Conservation (phyloP, 2,797 vertebrate genomes). For the Protonibea diacanthus region DNA sequence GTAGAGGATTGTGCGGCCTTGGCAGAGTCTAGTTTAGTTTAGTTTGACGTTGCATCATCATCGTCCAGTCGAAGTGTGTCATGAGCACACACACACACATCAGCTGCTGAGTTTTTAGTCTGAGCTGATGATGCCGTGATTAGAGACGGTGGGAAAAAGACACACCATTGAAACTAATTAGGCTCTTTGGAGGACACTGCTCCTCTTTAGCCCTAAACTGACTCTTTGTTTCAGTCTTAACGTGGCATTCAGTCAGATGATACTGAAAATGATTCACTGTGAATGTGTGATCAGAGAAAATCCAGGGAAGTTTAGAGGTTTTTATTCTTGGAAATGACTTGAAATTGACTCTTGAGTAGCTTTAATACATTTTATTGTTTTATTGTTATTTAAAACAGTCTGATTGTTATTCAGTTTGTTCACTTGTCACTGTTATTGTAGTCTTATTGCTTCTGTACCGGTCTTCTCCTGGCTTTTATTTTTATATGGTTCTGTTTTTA, state of each 20-base stretch:
- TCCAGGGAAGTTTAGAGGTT: background rate
- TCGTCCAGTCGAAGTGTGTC: background rate
- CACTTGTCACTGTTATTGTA: background rate
- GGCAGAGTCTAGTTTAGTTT: background rate
- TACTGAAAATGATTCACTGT: slow-evolving; percentile 29
- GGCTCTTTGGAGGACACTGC: slow-evolving; percentile 49
- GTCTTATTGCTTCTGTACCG: slow-evolving; percentile 28
- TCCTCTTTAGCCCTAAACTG: slow-evolving; percentile 59
- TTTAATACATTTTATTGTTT: background rate
- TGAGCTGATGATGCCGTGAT: slow-evolving; percentile 45
- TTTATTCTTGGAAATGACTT: background rate
- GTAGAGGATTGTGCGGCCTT: background rate
- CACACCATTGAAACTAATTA: slow-evolving; percentile 62
- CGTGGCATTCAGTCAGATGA: slow-evolving; percentile 80
- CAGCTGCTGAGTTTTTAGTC: slow-evolving; percentile 41
- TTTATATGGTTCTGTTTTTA: slow-evolving; percentile 21
- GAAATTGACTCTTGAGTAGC: background rate
- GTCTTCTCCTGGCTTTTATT: slow-evolving; percentile 36
- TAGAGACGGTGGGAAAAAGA: slow-evolving; percentile 66
- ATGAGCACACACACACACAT: background rate
- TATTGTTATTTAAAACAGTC: background rate
- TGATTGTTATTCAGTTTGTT: background rate
- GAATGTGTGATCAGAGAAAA: slow-evolving; percentile 4
- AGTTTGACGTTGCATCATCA: background rate
- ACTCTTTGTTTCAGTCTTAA: slow-evolving; percentile 71